Conservation (phyloP, 2,888 invertebrate species). For the Operophtera brumata region DNA sequence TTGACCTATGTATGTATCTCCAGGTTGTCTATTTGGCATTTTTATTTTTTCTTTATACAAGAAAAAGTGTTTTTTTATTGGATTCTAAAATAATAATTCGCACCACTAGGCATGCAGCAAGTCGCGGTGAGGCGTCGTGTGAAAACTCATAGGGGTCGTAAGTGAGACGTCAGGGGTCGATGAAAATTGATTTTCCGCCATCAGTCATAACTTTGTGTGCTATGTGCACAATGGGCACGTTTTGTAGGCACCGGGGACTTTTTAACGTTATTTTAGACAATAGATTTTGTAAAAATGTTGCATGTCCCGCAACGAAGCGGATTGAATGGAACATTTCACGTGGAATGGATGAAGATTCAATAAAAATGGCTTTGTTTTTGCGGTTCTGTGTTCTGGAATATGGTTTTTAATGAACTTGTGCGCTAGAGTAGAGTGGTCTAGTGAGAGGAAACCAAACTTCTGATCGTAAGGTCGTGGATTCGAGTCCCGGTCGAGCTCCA, state of each 20-base stretch:
- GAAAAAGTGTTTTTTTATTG: too few relatives aligned
- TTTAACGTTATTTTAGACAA: constrained; percentile 34
- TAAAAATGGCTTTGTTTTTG: constrained; percentile 17
- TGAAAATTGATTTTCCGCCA: constrained; percentile 76
- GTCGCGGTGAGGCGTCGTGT: constrained; percentile 6
- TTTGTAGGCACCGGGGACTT: constrained; percentile 39
- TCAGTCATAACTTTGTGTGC: constrained; percentile 66
- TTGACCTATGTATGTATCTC: too few relatives aligned
- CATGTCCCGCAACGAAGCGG: constrained; percentile 23
- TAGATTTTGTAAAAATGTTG: constrained; percentile 24
- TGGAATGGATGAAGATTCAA: constrained; percentile 30
- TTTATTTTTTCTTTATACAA: too few relatives aligned
- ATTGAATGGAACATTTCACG: constrained; percentile 28
- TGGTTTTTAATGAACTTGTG: constrained; percentile 5
- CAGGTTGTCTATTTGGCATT: too few relatives aligned
- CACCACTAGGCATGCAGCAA: neutral
- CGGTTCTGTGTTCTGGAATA: constrained; percentile 4
- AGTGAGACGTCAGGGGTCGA: constrained; percentile 75
- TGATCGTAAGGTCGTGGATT: too few relatives aligned
- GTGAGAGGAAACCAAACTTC: too few relatives aligned
- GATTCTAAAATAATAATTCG: too few relatives aligned
- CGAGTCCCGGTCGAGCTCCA: too few relatives aligned
- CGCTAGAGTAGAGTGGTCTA: too few relatives aligned
- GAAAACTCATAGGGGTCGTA: constrained; percentile 45
- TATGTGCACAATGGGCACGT: constrained; percentile 45